phyloP scores from a whole-genome alignment of 1,140 invertebrate species.

The Zaprionus nigranus region DNA sequence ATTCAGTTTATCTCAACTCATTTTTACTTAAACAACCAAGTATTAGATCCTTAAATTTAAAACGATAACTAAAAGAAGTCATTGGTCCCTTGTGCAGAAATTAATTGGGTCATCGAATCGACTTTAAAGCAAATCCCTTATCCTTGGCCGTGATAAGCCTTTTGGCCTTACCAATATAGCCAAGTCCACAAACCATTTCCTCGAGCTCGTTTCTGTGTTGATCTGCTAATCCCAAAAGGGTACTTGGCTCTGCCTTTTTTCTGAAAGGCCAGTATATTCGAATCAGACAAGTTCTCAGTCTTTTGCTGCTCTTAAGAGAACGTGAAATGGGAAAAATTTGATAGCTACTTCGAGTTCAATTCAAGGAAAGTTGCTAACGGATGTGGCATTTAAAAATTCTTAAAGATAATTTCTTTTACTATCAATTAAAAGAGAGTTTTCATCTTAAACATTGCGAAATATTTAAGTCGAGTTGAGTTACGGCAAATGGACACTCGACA shows the following conservation, averaged over 20 bases:
- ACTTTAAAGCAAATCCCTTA: slow-evolving; percentile 32
- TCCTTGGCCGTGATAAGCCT: slow-evolving; percentile 57
- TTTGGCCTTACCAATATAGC: slow-evolving; percentile 60
- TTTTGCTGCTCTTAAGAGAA: slow-evolving; percentile 21
- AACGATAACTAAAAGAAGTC: slow-evolving; percentile 1
- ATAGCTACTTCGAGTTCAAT: not conserved
- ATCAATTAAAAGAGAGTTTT: slow-evolving; percentile 25
- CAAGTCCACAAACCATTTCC: slow-evolving; percentile 60
- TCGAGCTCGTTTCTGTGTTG: slow-evolving; percentile 58
- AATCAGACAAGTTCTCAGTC: slow-evolving; percentile 23
- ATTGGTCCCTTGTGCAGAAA: slow-evolving; percentile 34
- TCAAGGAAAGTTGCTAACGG: no score
- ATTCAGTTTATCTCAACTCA: no score
- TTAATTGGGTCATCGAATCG: slow-evolving; percentile 76
- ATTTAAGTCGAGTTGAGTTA: slow-evolving; percentile 34
- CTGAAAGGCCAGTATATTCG: no score
- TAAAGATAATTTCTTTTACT: slow-evolving; percentile 19
- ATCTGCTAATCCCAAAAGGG: slow-evolving; percentile 76
- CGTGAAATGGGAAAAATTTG: not conserved
- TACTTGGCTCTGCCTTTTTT: slow-evolving; percentile 30
- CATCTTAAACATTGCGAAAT: slow-evolving; percentile 15
- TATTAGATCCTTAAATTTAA: not conserved
- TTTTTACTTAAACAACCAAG: no score
- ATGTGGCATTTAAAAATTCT: not conserved
- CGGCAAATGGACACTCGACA: slow-evolving; percentile 38